These are phyloP conservation scores for Parauchenoglanis ngamensis DNA, from an alignment of 2,797 vertebrate genomes.

Conservation along the genomic window DNA sequence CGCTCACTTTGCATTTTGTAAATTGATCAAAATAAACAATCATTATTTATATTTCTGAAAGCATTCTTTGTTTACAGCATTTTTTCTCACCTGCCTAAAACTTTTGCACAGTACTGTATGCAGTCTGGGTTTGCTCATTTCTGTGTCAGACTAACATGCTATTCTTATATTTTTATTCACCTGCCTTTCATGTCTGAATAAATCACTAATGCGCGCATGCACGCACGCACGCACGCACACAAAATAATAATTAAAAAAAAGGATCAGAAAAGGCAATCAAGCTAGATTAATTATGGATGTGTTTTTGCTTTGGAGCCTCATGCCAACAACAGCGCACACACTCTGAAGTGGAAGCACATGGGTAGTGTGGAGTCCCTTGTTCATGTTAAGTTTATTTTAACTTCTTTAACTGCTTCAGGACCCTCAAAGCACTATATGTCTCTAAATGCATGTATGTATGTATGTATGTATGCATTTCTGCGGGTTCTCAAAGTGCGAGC, in stretches of 20 bases:
- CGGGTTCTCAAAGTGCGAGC: background rate
- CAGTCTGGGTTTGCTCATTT: background rate
- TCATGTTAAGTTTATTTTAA: background rate
- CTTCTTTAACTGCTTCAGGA: background rate
- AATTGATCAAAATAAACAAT: too few species aligned
- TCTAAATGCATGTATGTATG: background rate
- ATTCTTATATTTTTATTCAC: slow-evolving; percentile 26
- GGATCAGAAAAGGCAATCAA: slow-evolving; percentile 75
- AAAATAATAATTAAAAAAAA: slow-evolving; percentile 54
- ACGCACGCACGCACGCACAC: slow-evolving; percentile 45
- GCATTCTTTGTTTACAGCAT: too few species aligned
- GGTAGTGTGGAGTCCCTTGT: background rate
- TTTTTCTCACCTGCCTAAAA: too few species aligned
- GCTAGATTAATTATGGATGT: slow-evolving; percentile 72
- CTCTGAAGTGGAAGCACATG: background rate
- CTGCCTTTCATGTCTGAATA: slow-evolving; percentile 48
- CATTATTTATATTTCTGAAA: too few species aligned
- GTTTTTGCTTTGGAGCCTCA: slow-evolving; percentile 26
- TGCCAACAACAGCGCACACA: slow-evolving; percentile 14
- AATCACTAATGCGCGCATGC: slow-evolving; percentile 41
- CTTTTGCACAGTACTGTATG: background rate
- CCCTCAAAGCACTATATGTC: background rate
- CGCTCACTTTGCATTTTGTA: too few species aligned
- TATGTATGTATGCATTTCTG: background rate
- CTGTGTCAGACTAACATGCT: slow-evolving; percentile 18